A percentile compares a stretch with the other conserved stretches of the same genome.
These are phyloP conservation scores for Garra rufa DNA, from an alignment of 2,113 vertebrate genomes.

Conservation along the genomic window DNA sequence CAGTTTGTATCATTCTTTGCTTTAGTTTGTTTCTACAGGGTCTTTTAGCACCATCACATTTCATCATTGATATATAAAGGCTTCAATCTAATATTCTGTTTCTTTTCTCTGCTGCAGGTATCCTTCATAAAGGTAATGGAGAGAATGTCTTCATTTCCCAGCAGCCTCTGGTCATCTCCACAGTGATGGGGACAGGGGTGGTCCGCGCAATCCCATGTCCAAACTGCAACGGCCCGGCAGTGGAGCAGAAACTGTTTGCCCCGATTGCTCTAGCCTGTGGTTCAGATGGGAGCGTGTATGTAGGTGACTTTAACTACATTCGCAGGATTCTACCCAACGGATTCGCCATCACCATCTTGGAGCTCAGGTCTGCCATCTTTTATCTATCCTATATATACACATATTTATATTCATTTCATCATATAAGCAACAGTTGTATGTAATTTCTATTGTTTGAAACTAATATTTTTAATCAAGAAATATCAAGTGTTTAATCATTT, in stretches of 20 bases:
- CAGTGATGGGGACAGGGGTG: conserved; percentile 91
- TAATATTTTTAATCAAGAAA: background rate
- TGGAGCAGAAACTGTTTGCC: conserved; percentile 93
- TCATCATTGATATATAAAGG: conserved; percentile 22
- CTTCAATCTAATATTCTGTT: conserved; percentile 7
- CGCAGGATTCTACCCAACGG: conserved; percentile 90
- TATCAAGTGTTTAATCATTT: background rate
- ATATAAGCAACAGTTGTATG: background rate
- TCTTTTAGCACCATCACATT: conserved; percentile 5
- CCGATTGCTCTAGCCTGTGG: conserved; percentile 92
- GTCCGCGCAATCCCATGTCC: conserved; percentile 80
- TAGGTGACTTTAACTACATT: conserved; percentile 97
- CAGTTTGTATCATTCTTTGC: conserved; percentile 11
- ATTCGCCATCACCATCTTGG: conserved; percentile 88
- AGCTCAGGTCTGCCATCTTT: conserved; percentile 85
- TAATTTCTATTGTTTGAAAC: background rate
- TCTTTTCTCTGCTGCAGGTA: conserved; percentile 76
- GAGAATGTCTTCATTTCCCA: conserved; percentile 97
- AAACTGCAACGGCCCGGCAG: conserved; percentile 86
- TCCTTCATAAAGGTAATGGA: conserved; percentile 97
- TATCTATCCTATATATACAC: too few relatives aligned
- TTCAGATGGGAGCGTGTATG: conserved; percentile 90
- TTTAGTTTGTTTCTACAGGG: conserved; percentile 13
- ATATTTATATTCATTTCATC: too few relatives aligned
- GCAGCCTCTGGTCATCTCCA: conserved; percentile 92